These are phyloP conservation scores for Stenolophus ochropezus DNA, from an alignment of 2,888 invertebrate species.

Conservation along the genomic window DNA sequence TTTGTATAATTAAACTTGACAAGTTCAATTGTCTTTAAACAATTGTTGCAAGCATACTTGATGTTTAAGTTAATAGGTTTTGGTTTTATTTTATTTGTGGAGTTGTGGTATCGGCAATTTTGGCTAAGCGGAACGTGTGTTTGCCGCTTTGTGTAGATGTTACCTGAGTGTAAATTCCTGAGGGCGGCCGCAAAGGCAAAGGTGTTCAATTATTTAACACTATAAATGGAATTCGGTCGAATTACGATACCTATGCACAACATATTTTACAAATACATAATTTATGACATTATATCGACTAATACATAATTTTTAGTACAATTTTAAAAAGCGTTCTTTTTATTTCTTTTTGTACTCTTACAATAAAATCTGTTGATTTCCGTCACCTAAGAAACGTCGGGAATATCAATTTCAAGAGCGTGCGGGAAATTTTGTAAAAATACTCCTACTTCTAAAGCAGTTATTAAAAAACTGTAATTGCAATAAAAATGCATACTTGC, in stretches of 20 bases:
- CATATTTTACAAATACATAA: not conserved
- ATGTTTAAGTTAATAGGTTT: constrained; percentile 36
- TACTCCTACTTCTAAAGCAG: too few relatives aligned
- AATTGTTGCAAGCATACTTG: constrained; percentile 35
- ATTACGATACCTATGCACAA: not conserved
- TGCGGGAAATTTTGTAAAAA: too few relatives aligned
- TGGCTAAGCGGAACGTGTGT: not conserved
- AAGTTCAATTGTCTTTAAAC: constrained; percentile 39
- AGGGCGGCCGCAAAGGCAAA: not conserved
- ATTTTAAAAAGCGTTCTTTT: too few relatives aligned
- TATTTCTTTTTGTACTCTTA: too few relatives aligned
- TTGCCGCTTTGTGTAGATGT: not conserved
- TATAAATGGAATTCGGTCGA: not conserved
- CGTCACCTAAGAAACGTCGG: too few relatives aligned
- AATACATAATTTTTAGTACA: too few relatives aligned
- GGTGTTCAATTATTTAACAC: not conserved
- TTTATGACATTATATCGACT: too few relatives aligned
- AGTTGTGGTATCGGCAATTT: constrained; percentile 7
- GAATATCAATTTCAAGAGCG: too few relatives aligned
- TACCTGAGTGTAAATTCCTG: not conserved
- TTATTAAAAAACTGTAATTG: too few relatives aligned
- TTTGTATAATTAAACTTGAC: constrained; percentile 44
- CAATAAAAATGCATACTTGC: too few relatives aligned
- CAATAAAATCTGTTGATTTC: too few relatives aligned
- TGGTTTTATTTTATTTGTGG: constrained; percentile 14